These are phyloP conservation scores for Drosophila pseudotalamancana DNA, from an alignment of 2,888 invertebrate species.

Conservation along the genomic window DNA sequence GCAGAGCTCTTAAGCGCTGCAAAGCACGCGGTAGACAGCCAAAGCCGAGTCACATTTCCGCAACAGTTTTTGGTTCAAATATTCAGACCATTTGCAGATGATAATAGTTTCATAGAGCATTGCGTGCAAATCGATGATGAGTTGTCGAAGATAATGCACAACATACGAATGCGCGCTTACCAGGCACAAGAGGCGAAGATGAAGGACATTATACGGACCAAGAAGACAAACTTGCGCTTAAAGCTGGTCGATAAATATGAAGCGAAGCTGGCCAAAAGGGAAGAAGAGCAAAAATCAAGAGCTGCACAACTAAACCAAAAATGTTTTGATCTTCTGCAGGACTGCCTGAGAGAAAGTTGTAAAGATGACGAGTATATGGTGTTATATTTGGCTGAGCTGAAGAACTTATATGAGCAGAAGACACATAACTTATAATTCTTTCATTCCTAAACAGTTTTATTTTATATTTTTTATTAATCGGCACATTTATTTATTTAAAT, in stretches of 20 bases:
- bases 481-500: slow-evolving; percentile 3
- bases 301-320: slow-evolving; percentile 12
- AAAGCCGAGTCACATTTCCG: slow-evolving; percentile 45
- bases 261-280: slow-evolving; percentile 4
- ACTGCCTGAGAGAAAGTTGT: slow-evolving; percentile 14
- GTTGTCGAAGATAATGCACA: slow-evolving; percentile 26
- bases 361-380: background rate
- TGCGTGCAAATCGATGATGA: slow-evolving; percentile 35
- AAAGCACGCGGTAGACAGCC: slow-evolving; percentile 13
- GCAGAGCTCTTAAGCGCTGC: slow-evolving; percentile 22
- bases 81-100: slow-evolving; percentile 36
- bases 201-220: slow-evolving; percentile 14
- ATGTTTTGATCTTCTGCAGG: slow-evolving; percentile 48
- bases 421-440: slow-evolving; percentile 2
- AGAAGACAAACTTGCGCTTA: slow-evolving; percentile 9
- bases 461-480: slow-evolving; percentile 13
- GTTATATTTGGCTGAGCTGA: slow-evolving; percentile 41
- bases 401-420: slow-evolving; percentile 34
- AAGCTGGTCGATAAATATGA: slow-evolving; percentile 43
- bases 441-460: slow-evolving; percentile 1
- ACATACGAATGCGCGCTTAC: slow-evolving; percentile 6
- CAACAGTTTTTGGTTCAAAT: slow-evolving; percentile 29
- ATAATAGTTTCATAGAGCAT: slow-evolving; percentile 31
- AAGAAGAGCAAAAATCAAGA: slow-evolving; percentile 1
- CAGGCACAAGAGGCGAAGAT: background rate